A percentile compares a stretch with the other conserved stretches of the same genome.
phyloP scores from a whole-genome alignment of 2,888 invertebrate species.

The Sphecodes monilicornis region DNA sequence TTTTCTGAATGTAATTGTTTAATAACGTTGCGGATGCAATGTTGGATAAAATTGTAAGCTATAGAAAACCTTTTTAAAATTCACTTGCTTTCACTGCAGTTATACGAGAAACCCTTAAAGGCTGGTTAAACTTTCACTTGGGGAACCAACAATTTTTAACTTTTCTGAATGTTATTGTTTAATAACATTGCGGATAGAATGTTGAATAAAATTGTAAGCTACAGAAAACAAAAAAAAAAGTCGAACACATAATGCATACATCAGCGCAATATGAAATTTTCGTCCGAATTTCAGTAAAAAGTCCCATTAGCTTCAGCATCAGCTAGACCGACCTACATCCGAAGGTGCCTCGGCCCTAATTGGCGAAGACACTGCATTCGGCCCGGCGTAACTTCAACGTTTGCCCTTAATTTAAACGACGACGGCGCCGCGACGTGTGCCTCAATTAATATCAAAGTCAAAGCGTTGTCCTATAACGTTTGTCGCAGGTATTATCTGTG shows the following conservation, averaged over 20 bases:
- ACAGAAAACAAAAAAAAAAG: too few species aligned
- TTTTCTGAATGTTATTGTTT: too few species aligned
- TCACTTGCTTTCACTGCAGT: too few species aligned
- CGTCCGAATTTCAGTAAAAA: not conserved
- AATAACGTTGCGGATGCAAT: too few species aligned
- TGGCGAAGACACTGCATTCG: conserved; percentile 1
- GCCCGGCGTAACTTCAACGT: not conserved
- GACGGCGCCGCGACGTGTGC: not conserved
- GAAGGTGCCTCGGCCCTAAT: not conserved
- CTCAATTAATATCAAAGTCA: conserved; percentile 41
- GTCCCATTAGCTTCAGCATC: not conserved
- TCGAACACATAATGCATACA: not conserved
- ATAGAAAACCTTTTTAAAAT: too few species aligned
- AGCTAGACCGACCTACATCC: not conserved
- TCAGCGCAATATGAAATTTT: not conserved
- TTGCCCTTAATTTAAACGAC: not conserved
- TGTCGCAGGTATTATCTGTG: conserved; percentile 23
- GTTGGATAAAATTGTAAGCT: too few species aligned
- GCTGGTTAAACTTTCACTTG: too few species aligned
- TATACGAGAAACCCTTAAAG: too few species aligned
- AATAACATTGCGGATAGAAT: too few species aligned
- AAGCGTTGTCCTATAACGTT: conserved; percentile 23
- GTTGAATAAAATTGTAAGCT: too few species aligned
- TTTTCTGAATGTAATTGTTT: too few species aligned
- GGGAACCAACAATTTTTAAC: too few species aligned